Evolutionary conservation across 2,888 invertebrate species (phyloP).

Genomic region (Dasypogon diadema): DNA sequence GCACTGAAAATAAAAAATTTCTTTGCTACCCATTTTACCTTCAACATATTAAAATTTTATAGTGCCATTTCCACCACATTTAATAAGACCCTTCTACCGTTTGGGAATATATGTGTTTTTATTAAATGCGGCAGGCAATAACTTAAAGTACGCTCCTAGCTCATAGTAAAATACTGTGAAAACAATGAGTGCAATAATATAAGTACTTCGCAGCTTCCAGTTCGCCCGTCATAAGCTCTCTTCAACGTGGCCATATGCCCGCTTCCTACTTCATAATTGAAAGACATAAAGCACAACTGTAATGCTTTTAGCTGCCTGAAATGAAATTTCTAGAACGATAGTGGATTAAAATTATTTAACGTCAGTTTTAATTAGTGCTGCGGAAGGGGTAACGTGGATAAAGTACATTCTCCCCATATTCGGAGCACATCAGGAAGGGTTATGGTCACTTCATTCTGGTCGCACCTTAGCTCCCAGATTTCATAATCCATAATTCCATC

Average conservation of each 20-base stretch:
- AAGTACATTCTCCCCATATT: background rate
- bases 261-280: constrained; percentile 29
- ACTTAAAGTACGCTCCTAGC: too few species aligned
- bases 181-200: constrained; percentile 4
- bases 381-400: background rate
- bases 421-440: background rate
- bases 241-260: background rate
- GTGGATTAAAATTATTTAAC: constrained; percentile 41
- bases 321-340: constrained; percentile 30
- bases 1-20: too few species aligned
- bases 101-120: too few species aligned
- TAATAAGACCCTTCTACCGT: too few species aligned
- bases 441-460: background rate
- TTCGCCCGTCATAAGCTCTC: background rate
- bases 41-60: too few species aligned
- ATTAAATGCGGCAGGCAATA: too few species aligned
- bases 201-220: background rate
- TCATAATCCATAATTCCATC: too few species aligned
- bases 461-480: background rate
- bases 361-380: constrained; percentile 36
- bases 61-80: too few species aligned
- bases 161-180: background rate
- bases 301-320: constrained; percentile 35
- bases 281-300: constrained; percentile 44
- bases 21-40: too few species aligned